Base-by-base conservation (phyloP, 2,797 vertebrate genomes). In the Brachyrhaphis roseni region DNA sequence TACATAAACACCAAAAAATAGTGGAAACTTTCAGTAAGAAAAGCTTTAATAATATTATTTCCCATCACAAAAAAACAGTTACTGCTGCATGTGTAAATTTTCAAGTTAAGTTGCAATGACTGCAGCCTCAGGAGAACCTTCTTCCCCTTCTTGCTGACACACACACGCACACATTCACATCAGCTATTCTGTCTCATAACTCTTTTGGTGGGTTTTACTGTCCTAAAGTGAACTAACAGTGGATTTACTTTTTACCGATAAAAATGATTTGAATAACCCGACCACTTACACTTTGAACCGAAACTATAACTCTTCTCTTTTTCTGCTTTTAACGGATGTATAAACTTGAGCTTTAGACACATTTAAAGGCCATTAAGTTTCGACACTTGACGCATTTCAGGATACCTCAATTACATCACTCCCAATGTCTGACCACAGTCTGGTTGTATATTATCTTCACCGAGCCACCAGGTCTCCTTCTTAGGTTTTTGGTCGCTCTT, bases 401-500 rank as follows among this genome's bases (percentile, higher is more conserved):
- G 46, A 78, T 84, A 73, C 71, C 66, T 11, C 4, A 43, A 70
- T 84, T 82, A 83, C 64, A 4, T 71, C 45, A 76, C 78, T 34
- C 51, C 20, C 36, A 39, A 73, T 16, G 78, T 80, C 53, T 68
- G 81, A 57, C 72, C 55, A 20, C 39, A 28, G 74, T 34, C 0
- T 76, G 31, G 26, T n/a, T 51, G 66, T 20, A 26, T 73, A 57
- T 75, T 34, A 26, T 59, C 49, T n/a, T 26, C 45, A 8, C 76
- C 12, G 64, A 1, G 53, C 0, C 53, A 49, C 20, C 72, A 1
- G 72, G 13, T 13, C 13, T 10, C 20, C 78, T 72, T 71, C 15
- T 81, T 76, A 73, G 59, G 78, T 75, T 75, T 74, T 76, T 10
- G 64, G 47, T 46, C 68, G 78, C 81, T 53, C 82, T 80, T 84